Evolutionary conservation across 2,797 vertebrate genomes (phyloP), one percentile per base, ranked within the genome.

Genomic region (Melanotaenia trifasciata): DNA sequence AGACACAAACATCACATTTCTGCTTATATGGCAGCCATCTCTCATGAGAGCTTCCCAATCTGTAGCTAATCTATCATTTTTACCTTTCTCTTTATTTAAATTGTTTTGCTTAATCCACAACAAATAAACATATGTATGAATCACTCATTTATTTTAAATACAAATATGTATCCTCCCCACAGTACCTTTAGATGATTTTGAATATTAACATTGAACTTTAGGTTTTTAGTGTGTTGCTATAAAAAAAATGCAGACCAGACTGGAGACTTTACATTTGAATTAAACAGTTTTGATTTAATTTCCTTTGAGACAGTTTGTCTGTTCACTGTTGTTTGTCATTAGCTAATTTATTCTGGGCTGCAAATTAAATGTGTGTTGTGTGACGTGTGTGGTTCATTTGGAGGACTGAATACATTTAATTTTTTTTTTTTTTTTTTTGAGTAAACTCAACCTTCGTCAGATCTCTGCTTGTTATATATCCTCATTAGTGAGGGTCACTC

Each of bases 201-300:
- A 68, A 40, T 63, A 26, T 50, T 30, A 30, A 30, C 28, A 30
- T 30, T 30, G 28, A 30, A 32, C 3, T 64, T 3, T 73, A 22
- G 70, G 9, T 45, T 67, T 64, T 51, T 22, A 6, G 50, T 61
- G 40, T 32, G 60, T 58, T 74, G n/a, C 59, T 78, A 36, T 74
- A 72, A 30, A 38, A 28, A 70, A 51, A 79, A 70, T 71, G 62
- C 20, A 76, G 56, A 63, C 40, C 5, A 40, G 40, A 72, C 61
- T 3, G 18, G 20, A 47, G 45, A 30, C 28, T 47, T 47, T 53
- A 7, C n/a, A 72, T 65, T 20, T 33, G 9, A 30, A 36, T 68
- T 24, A 60, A 1, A 35, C 26, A 56, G 9, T 53, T 70, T 77
- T 38, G 0, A 26, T 67, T 77, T n/a, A 12, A 40, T 75, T 62